Percentiles rank a stretch among this genome's conserved stretches.
Evolutionary conservation across 2,797 vertebrate species (phyloP).

Genomic region (Acomys russatus): DNA sequence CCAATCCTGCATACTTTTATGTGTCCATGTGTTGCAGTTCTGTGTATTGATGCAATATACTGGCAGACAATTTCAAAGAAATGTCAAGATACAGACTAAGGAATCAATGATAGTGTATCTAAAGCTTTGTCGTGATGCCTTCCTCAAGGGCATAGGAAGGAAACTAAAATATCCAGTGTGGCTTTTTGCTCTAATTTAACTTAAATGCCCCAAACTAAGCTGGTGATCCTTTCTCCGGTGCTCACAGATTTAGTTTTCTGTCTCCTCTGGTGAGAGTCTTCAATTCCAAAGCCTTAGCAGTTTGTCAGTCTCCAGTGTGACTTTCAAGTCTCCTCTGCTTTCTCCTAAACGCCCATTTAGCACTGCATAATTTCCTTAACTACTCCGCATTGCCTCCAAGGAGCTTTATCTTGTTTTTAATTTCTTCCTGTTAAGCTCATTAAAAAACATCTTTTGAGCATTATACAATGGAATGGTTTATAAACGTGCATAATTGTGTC

Average conservation of each 20-base stretch:
- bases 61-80: constrained; percentile 56
- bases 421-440: constrained; percentile 86
- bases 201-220: constrained; percentile 66
- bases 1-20: background rate
- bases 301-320: constrained; percentile 77
- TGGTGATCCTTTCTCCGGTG: constrained; percentile 39
- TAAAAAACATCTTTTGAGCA: constrained; percentile 83
- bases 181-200: constrained; percentile 70
- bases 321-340: constrained; percentile 78
- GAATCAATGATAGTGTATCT: background rate
- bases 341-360: constrained; percentile 82
- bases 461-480: constrained; percentile 82
- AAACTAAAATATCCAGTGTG: constrained; percentile 8
- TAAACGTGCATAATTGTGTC: constrained; percentile 82
- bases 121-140: background rate
- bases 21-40: background rate
- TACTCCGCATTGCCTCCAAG: constrained; percentile 75
- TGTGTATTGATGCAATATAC: background rate
- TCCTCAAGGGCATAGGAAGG: background rate
- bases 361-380: constrained; percentile 84
- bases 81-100: background rate
- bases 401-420: constrained; percentile 84
- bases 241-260: constrained; percentile 55
- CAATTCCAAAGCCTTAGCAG: constrained; percentile 27
- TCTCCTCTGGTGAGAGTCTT: constrained; percentile 48